A percentile compares a stretch with the other conserved stretches of the same genome.
phyloP scores from a whole-genome alignment of 2,888 invertebrate species.

The Neocrepidodera transversa region DNA sequence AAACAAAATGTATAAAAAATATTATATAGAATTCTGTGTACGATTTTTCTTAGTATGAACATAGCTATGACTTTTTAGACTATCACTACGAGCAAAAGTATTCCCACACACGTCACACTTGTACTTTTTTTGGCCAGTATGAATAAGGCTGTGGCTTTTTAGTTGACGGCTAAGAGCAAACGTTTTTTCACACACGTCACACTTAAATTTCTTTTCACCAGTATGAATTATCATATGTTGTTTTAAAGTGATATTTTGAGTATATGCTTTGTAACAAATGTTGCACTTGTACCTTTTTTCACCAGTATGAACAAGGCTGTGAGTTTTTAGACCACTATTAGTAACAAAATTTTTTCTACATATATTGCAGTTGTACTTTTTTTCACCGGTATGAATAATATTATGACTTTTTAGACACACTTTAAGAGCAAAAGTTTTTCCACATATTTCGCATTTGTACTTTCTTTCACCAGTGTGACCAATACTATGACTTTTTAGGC shows the following conservation, averaged over 20 bases:
- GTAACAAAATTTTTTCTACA: background rate
- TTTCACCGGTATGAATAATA: background rate
- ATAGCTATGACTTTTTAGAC: too few species aligned
- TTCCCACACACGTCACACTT: too few species aligned
- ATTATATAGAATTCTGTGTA: too few species aligned
- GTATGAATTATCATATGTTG: background rate
- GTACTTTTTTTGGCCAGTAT: too few species aligned
- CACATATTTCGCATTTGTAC: constrained; percentile 7
- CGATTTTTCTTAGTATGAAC: too few species aligned
- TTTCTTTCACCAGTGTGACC: background rate
- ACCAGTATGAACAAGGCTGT: background rate
- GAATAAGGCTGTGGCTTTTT: background rate
- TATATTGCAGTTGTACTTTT: background rate
- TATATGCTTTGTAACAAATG: constrained; percentile 1
- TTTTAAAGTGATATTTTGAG: background rate
- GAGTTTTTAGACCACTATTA: background rate
- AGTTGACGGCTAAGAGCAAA: background rate
- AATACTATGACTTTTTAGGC: background rate
- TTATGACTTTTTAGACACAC: background rate
- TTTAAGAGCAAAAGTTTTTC: background rate
- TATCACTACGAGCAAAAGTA: too few species aligned
- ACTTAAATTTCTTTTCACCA: background rate
- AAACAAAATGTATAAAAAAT: too few species aligned
- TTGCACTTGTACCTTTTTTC: constrained; percentile 3
- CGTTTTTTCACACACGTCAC: background rate